These are phyloP conservation scores for Lophotis ruficrista DNA, from an alignment of 2,113 vertebrate species.

Conservation along the genomic window DNA sequence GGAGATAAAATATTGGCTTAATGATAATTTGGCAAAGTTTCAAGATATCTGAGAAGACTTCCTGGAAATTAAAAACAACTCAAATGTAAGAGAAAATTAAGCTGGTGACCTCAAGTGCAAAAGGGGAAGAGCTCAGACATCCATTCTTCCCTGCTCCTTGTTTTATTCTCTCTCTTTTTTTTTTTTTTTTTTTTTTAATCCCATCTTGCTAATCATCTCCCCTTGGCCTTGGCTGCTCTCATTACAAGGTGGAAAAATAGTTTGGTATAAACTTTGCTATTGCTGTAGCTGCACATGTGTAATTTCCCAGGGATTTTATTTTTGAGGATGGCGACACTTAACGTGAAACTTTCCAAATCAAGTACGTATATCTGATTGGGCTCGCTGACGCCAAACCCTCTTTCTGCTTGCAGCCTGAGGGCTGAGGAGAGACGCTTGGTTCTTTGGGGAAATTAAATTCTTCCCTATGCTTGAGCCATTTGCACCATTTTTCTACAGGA, in stretches of 20 bases:
- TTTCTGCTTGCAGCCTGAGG: neutral
- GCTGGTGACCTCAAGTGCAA: slow-evolving; percentile 50
- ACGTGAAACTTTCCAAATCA: neutral
- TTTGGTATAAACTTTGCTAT: neutral
- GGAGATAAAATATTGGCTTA: slow-evolving; percentile 70
- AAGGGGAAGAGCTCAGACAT: too few species aligned
- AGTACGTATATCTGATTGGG: neutral
- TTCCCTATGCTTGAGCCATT: neutral
- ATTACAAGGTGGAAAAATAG: neutral
- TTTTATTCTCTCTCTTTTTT: neutral
- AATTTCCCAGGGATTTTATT: neutral
- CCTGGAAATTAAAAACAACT: slow-evolving; percentile 76
- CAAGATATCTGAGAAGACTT: slow-evolving; percentile 61
- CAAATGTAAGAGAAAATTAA: slow-evolving; percentile 68
- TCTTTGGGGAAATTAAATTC: neutral
- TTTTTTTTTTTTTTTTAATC: neutral
- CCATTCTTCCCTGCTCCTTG: slow-evolving; percentile 1
- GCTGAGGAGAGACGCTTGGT: neutral
- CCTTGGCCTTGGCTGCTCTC: neutral
- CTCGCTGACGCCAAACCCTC: neutral
- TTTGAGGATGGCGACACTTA: neutral
- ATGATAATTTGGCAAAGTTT: slow-evolving; percentile 70
- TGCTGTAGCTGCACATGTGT: neutral
- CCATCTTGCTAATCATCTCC: neutral
- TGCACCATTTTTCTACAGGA: neutral